Conservation (phyloP, 2,888 invertebrate genomes). For the Polymixis flavicincta region DNA sequence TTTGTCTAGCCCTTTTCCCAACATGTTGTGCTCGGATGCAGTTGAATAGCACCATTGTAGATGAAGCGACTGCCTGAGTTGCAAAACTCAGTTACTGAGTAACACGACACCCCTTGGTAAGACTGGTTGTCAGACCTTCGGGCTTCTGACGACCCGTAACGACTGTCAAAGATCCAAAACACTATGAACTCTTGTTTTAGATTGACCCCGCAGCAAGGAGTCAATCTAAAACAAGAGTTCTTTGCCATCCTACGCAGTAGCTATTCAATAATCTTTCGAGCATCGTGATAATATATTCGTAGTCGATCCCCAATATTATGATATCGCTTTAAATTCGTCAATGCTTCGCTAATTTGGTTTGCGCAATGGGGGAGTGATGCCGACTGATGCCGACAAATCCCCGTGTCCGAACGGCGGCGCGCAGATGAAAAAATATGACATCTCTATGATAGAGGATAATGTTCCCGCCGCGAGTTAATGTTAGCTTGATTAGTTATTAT, state of each 20-base stretch:
- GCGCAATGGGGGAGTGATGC: constrained; percentile 63
- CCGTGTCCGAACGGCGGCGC: constrained; percentile 58
- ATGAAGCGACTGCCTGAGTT: no score
- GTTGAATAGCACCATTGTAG: no score
- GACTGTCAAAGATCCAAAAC: no score
- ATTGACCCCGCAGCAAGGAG: no score
- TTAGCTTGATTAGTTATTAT: constrained; percentile 57
- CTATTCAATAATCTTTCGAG: background rate
- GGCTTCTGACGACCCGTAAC: no score
- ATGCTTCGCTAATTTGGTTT: constrained; percentile 79
- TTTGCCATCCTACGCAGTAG: background rate
- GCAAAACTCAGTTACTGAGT: no score
- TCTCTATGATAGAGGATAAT: constrained; percentile 76
- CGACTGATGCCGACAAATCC: constrained; percentile 53
- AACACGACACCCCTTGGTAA: no score
- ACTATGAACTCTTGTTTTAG: background rate
- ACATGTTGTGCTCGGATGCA: no score
- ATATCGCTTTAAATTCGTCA: constrained; percentile 80
- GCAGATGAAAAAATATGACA: constrained; percentile 79
- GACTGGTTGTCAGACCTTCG: no score
- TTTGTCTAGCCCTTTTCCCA: no score
- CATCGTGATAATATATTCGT: constrained; percentile 38
- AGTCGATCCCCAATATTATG: constrained; percentile 61
- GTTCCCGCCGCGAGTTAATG: constrained; percentile 51
- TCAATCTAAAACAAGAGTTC: background rate